These are phyloP conservation scores for Eupithecia pulchellata DNA, from an alignment of 2,888 invertebrate species.

Conservation along the genomic window DNA sequence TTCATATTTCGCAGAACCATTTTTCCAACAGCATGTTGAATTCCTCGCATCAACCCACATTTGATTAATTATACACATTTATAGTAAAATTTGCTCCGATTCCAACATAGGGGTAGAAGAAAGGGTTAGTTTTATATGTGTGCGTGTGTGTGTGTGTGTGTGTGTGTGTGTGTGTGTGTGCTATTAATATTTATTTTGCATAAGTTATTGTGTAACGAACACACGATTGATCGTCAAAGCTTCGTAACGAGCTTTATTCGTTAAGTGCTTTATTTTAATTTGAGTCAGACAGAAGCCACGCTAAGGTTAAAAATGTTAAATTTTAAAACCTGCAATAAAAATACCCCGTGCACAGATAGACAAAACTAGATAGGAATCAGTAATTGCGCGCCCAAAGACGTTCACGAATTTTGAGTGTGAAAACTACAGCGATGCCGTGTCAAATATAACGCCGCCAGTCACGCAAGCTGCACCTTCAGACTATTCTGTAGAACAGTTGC, in stretches of 20 bases:
- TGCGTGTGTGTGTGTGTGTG: no score
- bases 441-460: slow-evolving; percentile 66
- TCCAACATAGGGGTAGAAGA: slow-evolving; percentile 69
- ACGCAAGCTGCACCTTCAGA: slow-evolving; percentile 65
- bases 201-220: slow-evolving; percentile 57
- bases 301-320: slow-evolving; percentile 30
- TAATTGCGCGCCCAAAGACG: slow-evolving; percentile 77
- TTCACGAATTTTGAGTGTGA: slow-evolving; percentile 78
- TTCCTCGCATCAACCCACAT: slow-evolving; percentile 45
- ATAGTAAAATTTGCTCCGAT: slow-evolving; percentile 75
- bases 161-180: no score
- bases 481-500: slow-evolving; percentile 31
- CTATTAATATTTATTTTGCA: slow-evolving; percentile 81
- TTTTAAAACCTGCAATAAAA: slow-evolving; percentile 36
- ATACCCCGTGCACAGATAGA: slow-evolving; percentile 52
- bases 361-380: slow-evolving; percentile 72
- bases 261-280: slow-evolving; percentile 20
- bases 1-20: slow-evolving; percentile 20
- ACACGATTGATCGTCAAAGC: slow-evolving; percentile 58
- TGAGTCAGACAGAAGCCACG: slow-evolving; percentile 23
- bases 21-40: slow-evolving; percentile 40
- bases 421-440: slow-evolving; percentile 76
- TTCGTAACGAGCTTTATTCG: slow-evolving; percentile 18
- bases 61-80: slow-evolving; percentile 83
- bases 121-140: slow-evolving; percentile 71